Evolutionary conservation across 2,797 vertebrate species (phyloP).

Genomic region (Bradypodion pumilum): DNA sequence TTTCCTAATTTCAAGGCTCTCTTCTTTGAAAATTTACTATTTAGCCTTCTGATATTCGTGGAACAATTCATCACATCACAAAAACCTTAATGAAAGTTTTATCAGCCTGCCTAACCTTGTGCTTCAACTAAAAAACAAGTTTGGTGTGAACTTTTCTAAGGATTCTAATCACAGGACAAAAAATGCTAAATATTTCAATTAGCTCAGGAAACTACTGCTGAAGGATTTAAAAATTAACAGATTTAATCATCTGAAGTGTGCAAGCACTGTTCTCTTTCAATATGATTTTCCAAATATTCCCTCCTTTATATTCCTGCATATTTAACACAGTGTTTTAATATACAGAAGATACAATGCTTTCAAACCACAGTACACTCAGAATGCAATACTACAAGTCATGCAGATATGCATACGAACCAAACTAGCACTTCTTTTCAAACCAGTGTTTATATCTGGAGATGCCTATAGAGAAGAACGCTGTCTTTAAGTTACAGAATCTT

Average conservation of each 20-base stretch:
- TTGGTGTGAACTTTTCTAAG: neutral
- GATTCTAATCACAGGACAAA: neutral
- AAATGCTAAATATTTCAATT: neutral
- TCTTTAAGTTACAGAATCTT: conserved; percentile 20
- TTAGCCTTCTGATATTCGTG: neutral
- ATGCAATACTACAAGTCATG: conserved; percentile 44
- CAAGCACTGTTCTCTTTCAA: neutral
- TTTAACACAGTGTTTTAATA: neutral
- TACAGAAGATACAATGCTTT: neutral
- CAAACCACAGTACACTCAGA: neutral
- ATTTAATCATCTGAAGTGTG: neutral
- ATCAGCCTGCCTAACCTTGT: neutral
- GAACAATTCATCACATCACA: neutral
- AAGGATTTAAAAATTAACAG: neutral
- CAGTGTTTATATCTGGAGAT: conserved; percentile 75
- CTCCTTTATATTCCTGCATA: neutral
- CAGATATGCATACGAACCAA: conserved; percentile 82
- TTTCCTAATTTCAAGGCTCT: neutral
- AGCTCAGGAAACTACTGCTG: neutral
- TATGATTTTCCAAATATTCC: neutral
- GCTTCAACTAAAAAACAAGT: neutral
- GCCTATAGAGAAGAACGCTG: conserved; percentile 75
- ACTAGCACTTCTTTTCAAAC: conserved; percentile 87
- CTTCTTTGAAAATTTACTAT: neutral
- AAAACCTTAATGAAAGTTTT: neutral